Conservation (phyloP, 2,888 invertebrate species). For the Tholera decimalis region DNA sequence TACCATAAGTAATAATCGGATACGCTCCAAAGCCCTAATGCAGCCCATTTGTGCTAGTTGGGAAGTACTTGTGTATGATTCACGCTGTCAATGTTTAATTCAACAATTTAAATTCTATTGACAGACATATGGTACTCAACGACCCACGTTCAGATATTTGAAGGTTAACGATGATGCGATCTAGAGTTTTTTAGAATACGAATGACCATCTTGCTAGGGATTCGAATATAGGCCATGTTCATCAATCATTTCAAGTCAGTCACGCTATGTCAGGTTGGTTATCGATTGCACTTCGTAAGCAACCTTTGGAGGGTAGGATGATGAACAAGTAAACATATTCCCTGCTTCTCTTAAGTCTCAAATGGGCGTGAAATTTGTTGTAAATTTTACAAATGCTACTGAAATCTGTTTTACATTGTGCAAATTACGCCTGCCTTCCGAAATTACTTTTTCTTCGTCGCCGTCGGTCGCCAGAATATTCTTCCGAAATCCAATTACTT, state of each 20-base stretch:
- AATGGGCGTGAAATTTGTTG: slow-evolving; percentile 31
- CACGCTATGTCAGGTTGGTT: background rate
- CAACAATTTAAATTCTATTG: slow-evolving; percentile 52
- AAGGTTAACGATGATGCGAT: slow-evolving; percentile 51
- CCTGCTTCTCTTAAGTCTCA: slow-evolving; percentile 2
- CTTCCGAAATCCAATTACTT: slow-evolving; percentile 60
- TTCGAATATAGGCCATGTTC: background rate
- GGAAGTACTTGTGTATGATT: slow-evolving; percentile 22
- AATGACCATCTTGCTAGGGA: slow-evolving; percentile 32
- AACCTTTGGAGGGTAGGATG: background rate
- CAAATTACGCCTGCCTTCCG: slow-evolving; percentile 40
- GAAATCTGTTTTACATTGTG: slow-evolving; percentile 52
- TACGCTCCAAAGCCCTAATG: too few species aligned
- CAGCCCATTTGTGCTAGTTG: too few species aligned
- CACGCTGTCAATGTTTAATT: slow-evolving; percentile 40
- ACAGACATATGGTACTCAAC: slow-evolving; percentile 27
- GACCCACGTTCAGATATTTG: slow-evolving; percentile 44
- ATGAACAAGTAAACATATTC: background rate
- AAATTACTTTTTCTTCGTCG: slow-evolving; percentile 55
- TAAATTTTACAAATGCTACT: slow-evolving; percentile 37
- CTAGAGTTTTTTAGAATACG: slow-evolving; percentile 49
- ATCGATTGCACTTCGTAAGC: background rate
- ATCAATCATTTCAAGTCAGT: background rate
- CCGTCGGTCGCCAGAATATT: slow-evolving; percentile 44
- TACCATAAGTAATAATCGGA: too few species aligned